phyloP scores from a whole-genome alignment of 2,113 vertebrate species.

The Sphaerodactylus townsendi region DNA sequence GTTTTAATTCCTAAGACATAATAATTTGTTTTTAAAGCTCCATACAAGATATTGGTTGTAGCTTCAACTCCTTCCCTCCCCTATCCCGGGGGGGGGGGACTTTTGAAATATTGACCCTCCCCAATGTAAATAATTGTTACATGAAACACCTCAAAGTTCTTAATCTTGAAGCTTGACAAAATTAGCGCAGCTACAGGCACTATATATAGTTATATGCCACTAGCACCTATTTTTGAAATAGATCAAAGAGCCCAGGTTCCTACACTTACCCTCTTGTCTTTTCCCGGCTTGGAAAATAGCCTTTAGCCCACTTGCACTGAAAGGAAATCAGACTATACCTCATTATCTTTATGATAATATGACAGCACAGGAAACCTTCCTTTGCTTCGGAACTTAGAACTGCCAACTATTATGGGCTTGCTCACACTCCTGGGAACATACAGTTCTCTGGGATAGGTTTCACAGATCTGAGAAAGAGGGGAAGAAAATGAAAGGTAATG shows the following conservation, averaged over 20 bases:
- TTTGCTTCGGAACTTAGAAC: slow-evolving; percentile 99
- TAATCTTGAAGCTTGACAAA: not conserved
- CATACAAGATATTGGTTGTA: not conserved
- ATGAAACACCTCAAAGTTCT: not conserved
- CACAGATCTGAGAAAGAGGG: slow-evolving; percentile 84
- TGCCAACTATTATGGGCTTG: slow-evolving; percentile 95
- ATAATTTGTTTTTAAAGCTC: not conserved
- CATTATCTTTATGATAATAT: slow-evolving; percentile 92
- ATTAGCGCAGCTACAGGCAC: not conserved
- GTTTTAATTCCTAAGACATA: not conserved
- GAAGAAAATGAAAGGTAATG: not conserved
- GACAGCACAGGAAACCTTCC: slow-evolving; percentile 96
- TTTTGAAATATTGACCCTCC: not conserved
- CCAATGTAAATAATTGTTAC: not conserved
- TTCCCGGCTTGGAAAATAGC: slow-evolving; percentile 29
- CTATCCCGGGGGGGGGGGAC: not conserved
- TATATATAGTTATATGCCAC: not conserved
- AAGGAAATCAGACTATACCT: slow-evolving; percentile 77
- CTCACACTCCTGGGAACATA: slow-evolving; percentile 92
- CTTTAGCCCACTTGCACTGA: not conserved
- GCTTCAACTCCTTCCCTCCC: not conserved
- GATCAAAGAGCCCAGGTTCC: not conserved
- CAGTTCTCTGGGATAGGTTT: slow-evolving; percentile 94
- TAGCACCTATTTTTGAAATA: not conserved
- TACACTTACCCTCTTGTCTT: not conserved